Percentiles rank a stretch among this genome's conserved stretches.
Evolutionary conservation across 2,797 vertebrate species (phyloP).

Genomic region (Momotus momota): DNA sequence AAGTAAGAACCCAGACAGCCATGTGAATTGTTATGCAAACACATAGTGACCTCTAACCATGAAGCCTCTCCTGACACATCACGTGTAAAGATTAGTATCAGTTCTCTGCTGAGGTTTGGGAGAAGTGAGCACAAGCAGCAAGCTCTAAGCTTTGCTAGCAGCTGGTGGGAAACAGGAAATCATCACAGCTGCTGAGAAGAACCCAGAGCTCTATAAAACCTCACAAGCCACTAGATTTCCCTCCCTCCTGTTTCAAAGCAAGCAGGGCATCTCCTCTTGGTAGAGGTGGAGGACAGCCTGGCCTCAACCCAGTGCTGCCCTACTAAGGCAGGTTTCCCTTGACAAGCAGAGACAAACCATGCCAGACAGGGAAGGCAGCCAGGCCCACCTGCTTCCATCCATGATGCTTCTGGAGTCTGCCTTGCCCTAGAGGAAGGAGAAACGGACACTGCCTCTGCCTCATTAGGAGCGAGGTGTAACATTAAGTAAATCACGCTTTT

Average conservation of each 20-base stretch:
- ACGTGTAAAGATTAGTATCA: not conserved
- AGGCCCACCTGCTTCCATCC: not conserved
- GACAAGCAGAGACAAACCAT: not conserved
- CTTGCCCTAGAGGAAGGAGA: not conserved
- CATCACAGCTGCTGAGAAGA: not conserved
- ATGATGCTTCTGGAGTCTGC: not conserved
- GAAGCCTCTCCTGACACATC: not conserved
- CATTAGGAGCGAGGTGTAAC: not conserved
- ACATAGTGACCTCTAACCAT: not conserved
- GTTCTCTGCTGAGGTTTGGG: not conserved
- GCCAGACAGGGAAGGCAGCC: not conserved
- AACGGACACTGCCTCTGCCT: not conserved
- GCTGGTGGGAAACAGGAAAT: not conserved
- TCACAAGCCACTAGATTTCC: not conserved
- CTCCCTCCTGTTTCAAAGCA: not conserved
- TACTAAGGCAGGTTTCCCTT: not conserved
- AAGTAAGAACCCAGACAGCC: not conserved
- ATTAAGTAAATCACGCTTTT: not conserved
- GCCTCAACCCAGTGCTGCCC: not conserved
- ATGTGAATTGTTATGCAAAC: not conserved
- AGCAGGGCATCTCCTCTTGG: not conserved
- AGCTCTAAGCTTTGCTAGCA: not conserved
- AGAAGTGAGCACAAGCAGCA: not conserved
- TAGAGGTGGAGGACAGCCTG: not conserved
- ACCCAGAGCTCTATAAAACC: not conserved